Base-by-base conservation (phyloP, 2,888 invertebrate species). In the Plusia festucae region DNA sequence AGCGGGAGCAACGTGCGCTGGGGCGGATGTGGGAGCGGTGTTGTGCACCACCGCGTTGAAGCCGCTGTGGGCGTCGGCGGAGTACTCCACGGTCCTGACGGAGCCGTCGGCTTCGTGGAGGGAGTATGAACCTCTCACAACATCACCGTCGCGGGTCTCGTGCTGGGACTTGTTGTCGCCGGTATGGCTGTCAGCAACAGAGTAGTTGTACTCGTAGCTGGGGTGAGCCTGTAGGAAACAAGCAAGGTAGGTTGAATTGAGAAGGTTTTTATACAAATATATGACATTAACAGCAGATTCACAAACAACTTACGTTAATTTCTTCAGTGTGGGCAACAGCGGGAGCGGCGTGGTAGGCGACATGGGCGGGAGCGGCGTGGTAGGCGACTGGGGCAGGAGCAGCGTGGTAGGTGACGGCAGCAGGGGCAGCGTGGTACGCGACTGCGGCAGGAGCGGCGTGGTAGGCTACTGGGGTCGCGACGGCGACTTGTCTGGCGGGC, bases 131-230 rank as follows among this genome's bases (percentile, higher is more conserved):
- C 91, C 92, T 70, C 89, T 88, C 52, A 92, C 91, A 2, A 87
- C 87, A 68, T 92, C 92, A 40, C 92, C 93, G 60, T 92, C 92
- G 52, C 87, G 82, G 55, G 68, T 64, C 75, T 94, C 93, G 73
- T 90, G 90, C 81, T 91, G 91, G 62, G 85, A 83, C 82, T 91
- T 91, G 81, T 88, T 84, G 84, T 93, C 93, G 7, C 93, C 93
- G 76, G 93, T 92, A 81, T 92, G 91, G 24, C 85, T 85, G 79
- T 94, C 93, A 70, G 90, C 84, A 1, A 94, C 92, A 51, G 91
- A 91, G 80, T 93, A 93, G 72, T 86, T 88, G 84, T 88, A 91
- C 71, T 88, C 81, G 76, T 85, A 86, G 65, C 81, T 79, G 22
- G 85, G 84, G 68, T 83, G 70, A 6, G 55, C 30, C 68, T 68